Evolutionary conservation across 2,113 vertebrate genomes (phyloP), one percentile per base, ranked within the genome.

Genomic region (Pogonocichla stellata): DNA sequence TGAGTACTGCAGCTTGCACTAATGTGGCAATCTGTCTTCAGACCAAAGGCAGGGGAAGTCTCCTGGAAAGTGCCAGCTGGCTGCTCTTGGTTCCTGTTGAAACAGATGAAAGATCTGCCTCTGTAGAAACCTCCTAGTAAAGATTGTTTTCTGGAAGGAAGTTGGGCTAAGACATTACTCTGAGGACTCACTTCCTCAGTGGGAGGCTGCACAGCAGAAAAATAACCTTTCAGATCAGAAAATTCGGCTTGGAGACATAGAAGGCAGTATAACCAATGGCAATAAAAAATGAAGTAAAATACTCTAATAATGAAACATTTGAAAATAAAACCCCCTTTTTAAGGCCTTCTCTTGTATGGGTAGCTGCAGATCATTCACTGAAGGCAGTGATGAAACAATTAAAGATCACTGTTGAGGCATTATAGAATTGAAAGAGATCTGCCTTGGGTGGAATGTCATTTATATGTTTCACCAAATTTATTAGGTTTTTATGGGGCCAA

Each of bases 401-500:
- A 47, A 48, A 75, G 54, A 50, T 73, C 34, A 47, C 38, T 38
- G 6, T 47, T 74, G 84, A 58, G 47, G 33, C 54, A 62, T 31
- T 77, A 19, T 33, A 61, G 82, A 87, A 66, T 12, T 78, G 20
- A 38, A 51, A 23, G 75, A 65, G 64, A 38, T 65, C 42, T 91
- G 80, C 79, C 69, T 80, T 61, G 40, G 42, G 34, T 67, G 34
- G 74, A 75, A 56, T 92, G 72, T 80, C 75, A 74, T 80, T 91
- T 91, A 19, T 91, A 22, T 64, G 51, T 81, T 87, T 86, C 82
- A 54, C 40, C 43, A 54, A 64, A 94, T 93, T 77, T 93, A 92
- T 90, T 72, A 61, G 33, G 12, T 93, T 96, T 93, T 93, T 84
- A 72, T 47, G 80, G 71, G 80, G 78, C 90, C 60, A 31, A 53